Base-by-base conservation (phyloP, 2,888 invertebrate species). In the Drosophila neotestacea region DNA sequence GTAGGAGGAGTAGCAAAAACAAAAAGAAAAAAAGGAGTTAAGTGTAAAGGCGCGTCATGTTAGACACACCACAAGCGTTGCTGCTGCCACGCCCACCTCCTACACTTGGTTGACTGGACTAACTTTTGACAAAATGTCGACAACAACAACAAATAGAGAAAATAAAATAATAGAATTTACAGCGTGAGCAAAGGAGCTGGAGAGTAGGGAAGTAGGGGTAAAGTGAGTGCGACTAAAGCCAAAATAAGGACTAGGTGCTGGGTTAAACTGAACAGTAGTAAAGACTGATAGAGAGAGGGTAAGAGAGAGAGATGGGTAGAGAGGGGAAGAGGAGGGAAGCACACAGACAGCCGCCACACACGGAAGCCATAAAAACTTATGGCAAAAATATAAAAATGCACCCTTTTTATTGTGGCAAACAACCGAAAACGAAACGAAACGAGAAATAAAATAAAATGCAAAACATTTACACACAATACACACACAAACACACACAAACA, bases 321-420 rank as follows among this genome's bases (percentile, higher is more conserved):
- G n/a, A n/a, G 32, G n/a, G 6, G 30, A 10, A 28, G 30, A 6
- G 22, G 7, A 16, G 48, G 16, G 42, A 47, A 51, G 41, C 54
- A 55, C 50, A 62, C 54, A 44, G 66, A 75, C 77, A 79, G 80
- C 76, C 81, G 79, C 76, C 84, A 77, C 88, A 85, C 83, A 78
- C 89, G 86, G 88, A 89, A 88, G 88, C 89, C 88, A 88, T 89
- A 89, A 89, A 88, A 87, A 87, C 86, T 84, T 86, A 85, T 88
- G 88, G 84, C 81, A 73, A 85, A 88, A 85, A 86, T 77, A 82
- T 80, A 84, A 87, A 86, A 86, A 88, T 88, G 59, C 86, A 88
- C 88, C 86, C 86, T 86, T 88, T 86, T 86, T 87, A 85, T 87
- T 87, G 82, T 87, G 88, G 79, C 82, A 85, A 83, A 83, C 85